Evolutionary conservation across 2,888 invertebrate genomes (phyloP).

Genomic region (Chouioia cunea): DNA sequence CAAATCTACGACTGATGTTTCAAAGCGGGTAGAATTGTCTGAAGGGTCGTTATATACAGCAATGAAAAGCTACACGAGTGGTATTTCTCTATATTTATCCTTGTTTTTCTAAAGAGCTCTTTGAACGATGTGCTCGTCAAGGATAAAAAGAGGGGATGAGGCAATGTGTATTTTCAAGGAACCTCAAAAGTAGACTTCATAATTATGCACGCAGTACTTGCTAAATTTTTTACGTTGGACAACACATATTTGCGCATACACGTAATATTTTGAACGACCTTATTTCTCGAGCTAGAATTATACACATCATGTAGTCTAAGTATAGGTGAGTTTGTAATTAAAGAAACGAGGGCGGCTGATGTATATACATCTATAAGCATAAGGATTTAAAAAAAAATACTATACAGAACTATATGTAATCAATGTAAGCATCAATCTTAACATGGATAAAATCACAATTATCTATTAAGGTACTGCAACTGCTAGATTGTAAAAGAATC

Average conservation of each 20-base stretch:
- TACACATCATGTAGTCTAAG: neutral
- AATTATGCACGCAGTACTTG: no score
- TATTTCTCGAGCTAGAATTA: constrained; percentile 2
- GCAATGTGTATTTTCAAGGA: neutral
- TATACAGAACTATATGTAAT: no score
- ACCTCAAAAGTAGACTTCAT: neutral
- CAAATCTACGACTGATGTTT: constrained; percentile 10
- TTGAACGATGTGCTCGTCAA: neutral
- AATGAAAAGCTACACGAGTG: constrained; percentile 3
- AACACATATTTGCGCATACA: no score
- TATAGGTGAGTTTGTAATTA: no score
- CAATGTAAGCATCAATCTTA: no score
- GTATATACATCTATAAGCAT: no score
- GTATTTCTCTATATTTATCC: constrained; percentile 19
- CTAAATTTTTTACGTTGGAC: no score
- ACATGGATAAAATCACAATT: no score
- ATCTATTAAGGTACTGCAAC: no score
- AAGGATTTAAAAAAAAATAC: no score
- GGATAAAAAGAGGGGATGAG: neutral
- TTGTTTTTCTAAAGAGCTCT: neutral
- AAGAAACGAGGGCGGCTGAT: no score
- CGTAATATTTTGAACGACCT: constrained; percentile 16
- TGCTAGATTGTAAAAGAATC: no score
- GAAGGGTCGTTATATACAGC: constrained; percentile 10
- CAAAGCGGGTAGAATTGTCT: constrained; percentile 13